Evolutionary conservation across 2,888 invertebrate species (phyloP).

Genomic region (Cotesia congregata): DNA sequence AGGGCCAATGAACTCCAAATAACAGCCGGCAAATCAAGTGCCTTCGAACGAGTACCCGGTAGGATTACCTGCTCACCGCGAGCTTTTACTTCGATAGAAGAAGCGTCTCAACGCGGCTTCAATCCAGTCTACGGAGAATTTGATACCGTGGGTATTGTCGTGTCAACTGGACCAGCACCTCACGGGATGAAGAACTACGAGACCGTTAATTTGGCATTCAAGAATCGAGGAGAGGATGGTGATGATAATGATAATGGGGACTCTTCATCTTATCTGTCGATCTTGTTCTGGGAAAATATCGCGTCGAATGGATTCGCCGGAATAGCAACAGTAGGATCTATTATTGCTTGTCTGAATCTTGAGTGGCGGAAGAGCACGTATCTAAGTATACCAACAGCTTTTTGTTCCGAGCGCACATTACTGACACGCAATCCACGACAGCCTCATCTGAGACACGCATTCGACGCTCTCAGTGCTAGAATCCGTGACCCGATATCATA

Average conservation of each 20-base stretch:
- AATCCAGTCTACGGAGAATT: slow-evolving; percentile 77
- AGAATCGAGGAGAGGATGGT: slow-evolving; percentile 33
- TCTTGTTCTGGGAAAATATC: slow-evolving; percentile 71
- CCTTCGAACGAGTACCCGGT: slow-evolving; percentile 65
- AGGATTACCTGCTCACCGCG: slow-evolving; percentile 61
- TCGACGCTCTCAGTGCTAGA: slow-evolving; percentile 70
- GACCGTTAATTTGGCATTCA: slow-evolving; percentile 60
- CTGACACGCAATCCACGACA: slow-evolving; percentile 77
- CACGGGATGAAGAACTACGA: slow-evolving; percentile 68
- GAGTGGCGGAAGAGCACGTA: slow-evolving; percentile 73
- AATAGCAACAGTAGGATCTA: slow-evolving; percentile 73
- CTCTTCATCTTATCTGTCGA: slow-evolving; percentile 62
- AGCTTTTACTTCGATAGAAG: slow-evolving; percentile 71
- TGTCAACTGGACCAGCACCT: slow-evolving; percentile 73
- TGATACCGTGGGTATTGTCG: slow-evolving; percentile 80
- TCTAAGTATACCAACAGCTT: slow-evolving; percentile 73
- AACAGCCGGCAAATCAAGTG: slow-evolving; percentile 72
- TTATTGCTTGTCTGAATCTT: slow-evolving; percentile 77
- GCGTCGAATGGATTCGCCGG: slow-evolving; percentile 72
- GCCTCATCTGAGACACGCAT: slow-evolving; percentile 69
- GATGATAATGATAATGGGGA: slow-evolving; percentile 34
- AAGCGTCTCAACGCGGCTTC: slow-evolving; percentile 66
- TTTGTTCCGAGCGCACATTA: slow-evolving; percentile 76
- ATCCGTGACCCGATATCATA: slow-evolving; percentile 58
- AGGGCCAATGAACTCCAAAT: slow-evolving; percentile 74